A percentile compares a stretch with the other conserved stretches of the same genome.
These are phyloP conservation scores for Tenthredo amoena DNA, from an alignment of 2,888 invertebrate genomes.

Conservation along the genomic window DNA sequence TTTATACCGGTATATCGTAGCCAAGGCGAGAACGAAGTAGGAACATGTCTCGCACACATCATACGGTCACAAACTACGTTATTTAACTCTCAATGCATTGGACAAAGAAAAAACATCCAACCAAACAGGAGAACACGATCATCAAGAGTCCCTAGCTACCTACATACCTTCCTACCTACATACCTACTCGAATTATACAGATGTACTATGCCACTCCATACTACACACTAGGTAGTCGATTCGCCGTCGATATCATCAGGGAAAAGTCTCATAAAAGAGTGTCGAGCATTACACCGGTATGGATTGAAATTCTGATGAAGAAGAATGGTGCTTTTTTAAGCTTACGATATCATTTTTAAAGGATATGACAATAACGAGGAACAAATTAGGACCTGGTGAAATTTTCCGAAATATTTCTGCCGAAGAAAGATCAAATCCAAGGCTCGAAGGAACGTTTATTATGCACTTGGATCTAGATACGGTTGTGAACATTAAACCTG, in stretches of 20 bases:
- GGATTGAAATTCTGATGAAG: background rate
- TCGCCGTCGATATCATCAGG: background rate
- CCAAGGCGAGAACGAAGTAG: slow-evolving; percentile 33
- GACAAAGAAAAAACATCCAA: slow-evolving; percentile 76
- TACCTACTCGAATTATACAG: background rate
- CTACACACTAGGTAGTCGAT: background rate
- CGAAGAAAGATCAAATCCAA: background rate
- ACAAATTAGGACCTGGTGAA: background rate
- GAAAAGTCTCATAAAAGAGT: background rate
- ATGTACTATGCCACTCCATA: background rate
- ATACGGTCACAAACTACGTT: background rate
- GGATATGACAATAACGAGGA: background rate
- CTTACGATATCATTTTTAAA: background rate
- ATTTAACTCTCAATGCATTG: slow-evolving; percentile 61
- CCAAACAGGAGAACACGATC: slow-evolving; percentile 73
- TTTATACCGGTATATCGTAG: background rate
- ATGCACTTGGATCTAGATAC: background rate
- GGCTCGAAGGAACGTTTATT: background rate
- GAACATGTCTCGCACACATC: slow-evolving; percentile 52
- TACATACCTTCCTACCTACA: slow-evolving; percentile 47
- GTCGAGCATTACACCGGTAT: background rate
- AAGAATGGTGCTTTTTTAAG: background rate
- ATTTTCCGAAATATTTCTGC: background rate
- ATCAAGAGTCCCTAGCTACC: slow-evolving; percentile 59
- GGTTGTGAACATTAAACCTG: background rate